A percentile compares a stretch with the other conserved stretches of the same genome.
Evolutionary conservation across 2,797 vertebrate species (phyloP).

Genomic region (Microtus californicus): DNA sequence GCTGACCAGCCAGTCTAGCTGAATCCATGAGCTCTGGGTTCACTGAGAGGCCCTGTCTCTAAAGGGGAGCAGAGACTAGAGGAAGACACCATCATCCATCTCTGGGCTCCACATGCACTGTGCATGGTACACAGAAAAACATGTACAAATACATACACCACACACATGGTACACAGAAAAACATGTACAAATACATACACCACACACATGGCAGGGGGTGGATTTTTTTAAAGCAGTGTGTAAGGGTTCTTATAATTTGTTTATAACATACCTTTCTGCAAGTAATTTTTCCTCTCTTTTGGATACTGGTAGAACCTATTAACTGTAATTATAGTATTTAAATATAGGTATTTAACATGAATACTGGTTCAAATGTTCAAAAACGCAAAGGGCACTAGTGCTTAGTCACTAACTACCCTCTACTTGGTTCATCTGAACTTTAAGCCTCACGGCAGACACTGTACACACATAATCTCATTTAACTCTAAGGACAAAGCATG

Average conservation of each 20-base stretch:
- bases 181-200: not conserved
- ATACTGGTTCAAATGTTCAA: not conserved
- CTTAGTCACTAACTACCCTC: not conserved
- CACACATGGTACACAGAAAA: not conserved
- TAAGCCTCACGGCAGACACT: not conserved
- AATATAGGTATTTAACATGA: not conserved
- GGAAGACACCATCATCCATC: not conserved
- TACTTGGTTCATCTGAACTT: not conserved
- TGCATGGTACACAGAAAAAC: not conserved
- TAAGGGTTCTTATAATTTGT: not conserved
- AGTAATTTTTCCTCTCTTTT: conserved; percentile 23
- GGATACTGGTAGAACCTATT: not conserved
- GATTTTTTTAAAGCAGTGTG: not conserved
- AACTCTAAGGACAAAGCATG: not conserved
- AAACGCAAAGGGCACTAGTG: conserved; percentile 19
- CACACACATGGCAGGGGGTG: not conserved
- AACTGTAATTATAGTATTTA: not conserved
- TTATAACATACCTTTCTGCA: conserved; percentile 14
- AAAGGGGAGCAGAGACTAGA: not conserved
- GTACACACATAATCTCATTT: not conserved
- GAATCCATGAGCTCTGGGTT: not conserved
- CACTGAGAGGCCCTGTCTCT: not conserved
- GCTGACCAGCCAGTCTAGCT: not conserved
- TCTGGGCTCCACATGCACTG: not conserved
- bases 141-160: not conserved